Evolutionary conservation across 2,888 invertebrate genomes (phyloP), one percentile per base, ranked within the genome.

Genomic region (Thymelicus sylvestris): DNA sequence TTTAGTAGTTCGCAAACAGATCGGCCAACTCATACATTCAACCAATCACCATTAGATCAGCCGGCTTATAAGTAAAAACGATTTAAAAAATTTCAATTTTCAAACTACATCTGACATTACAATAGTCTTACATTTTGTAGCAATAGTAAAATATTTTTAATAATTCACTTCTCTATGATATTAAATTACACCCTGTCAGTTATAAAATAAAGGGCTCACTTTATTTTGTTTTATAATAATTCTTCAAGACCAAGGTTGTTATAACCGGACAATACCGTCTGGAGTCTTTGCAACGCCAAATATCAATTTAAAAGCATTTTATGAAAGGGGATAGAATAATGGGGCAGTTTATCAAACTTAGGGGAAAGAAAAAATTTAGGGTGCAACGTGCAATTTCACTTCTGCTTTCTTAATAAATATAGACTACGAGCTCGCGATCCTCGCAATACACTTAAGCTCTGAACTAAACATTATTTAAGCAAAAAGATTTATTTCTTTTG

Each of bases 261-360:
- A 74, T 69, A 69, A 73, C 67, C 72, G 73, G 73, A 73, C 73
- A 73, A 73, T 72, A 70, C 72, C 67, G 75, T 69, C 60, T 72
- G 70, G 72, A 65, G 48, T 59, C 64, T 67, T 69, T 70, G 64
- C 64, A 70, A 48, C 69, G 69, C 77, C 76, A 77, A 81, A 81
- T 80, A 81, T 78, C 77, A 76, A 80, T 79, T 80, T 75, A 71
- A 77, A 81, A 80, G 75, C 76, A 76, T 76, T 78, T 75, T 69
- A 66, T 60, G 65, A 67, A 74, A 74, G 74, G 77, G 80, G 76
- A 76, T 73, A 75, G 65, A 73, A 66, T 59, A 74, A 76, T 74
- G 77, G 77, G 79, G 80, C 75, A 75, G 74, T 76, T 77, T 78
- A 76, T 78, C 77, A 75, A 78, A 76, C 77, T 76, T 73, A 73